Conservation (phyloP, 1,140 invertebrate species). For the Asobara japonica region DNA sequence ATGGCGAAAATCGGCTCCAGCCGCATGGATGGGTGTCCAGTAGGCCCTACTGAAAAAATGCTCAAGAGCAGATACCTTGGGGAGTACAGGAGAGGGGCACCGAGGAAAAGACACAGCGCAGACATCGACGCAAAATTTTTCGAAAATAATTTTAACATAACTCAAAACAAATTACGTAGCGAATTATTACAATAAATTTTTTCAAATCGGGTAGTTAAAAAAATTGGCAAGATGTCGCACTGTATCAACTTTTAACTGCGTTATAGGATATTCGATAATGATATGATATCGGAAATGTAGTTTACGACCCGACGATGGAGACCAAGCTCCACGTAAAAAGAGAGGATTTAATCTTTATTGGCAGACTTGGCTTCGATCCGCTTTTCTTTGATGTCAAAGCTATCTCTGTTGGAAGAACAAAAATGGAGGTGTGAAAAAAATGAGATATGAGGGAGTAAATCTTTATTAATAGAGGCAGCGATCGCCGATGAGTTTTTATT, state of each 20-base stretch:
- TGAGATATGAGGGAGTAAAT: constrained; percentile 13
- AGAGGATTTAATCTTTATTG: constrained; percentile 17
- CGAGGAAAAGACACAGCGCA: no score
- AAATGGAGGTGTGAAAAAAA: neutral
- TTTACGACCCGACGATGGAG: neutral
- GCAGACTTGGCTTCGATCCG: neutral
- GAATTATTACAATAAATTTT: no score
- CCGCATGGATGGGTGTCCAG: no score
- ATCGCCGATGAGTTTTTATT: constrained; percentile 27
- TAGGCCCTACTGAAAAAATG: no score
- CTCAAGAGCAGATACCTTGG: no score
- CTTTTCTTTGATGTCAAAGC: constrained; percentile 30
- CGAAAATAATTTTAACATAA: no score
- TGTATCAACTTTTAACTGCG: neutral
- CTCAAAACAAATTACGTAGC: no score
- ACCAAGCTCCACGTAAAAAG: neutral
- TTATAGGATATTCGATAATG: neutral
- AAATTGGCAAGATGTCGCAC: neutral
- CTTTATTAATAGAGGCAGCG: constrained; percentile 46
- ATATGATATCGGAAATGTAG: constrained; percentile 1
- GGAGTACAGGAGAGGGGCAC: no score
- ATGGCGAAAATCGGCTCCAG: no score
- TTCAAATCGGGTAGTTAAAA: neutral
- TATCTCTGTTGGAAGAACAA: constrained; percentile 28
- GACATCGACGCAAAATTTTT: no score